These are phyloP conservation scores for Thaumatotibia leucotreta DNA, from an alignment of 1,140 invertebrate species.

Conservation along the genomic window DNA sequence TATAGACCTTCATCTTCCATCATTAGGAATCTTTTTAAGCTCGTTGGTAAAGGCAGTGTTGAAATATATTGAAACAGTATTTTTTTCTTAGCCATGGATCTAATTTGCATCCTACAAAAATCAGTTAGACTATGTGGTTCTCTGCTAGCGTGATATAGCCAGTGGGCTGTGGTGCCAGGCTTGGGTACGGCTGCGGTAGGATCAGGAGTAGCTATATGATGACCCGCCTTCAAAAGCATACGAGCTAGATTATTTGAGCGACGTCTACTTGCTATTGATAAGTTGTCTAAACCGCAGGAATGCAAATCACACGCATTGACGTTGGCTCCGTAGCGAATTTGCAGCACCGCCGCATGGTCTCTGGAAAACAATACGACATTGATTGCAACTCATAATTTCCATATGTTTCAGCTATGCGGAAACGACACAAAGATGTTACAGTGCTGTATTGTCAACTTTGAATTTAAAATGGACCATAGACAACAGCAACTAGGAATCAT, in stretches of 20 bases:
- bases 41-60: conserved; percentile 58
- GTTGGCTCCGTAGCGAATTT: conserved; percentile 69
- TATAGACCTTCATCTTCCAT: conserved; percentile 55
- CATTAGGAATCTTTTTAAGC: conserved; percentile 65
- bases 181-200: conserved; percentile 22
- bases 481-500: no score
- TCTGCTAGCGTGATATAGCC: conserved; percentile 43
- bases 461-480: no score
- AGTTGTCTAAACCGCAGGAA: conserved; percentile 63
- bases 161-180: conserved; percentile 32
- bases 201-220: conserved; percentile 35
- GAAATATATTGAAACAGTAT: conserved; percentile 40
- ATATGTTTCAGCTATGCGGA: not conserved
- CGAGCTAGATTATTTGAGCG: conserved; percentile 44
- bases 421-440: no score
- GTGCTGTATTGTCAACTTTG: no score
- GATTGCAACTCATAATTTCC: not conserved
- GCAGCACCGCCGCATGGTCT: conserved; percentile 55
- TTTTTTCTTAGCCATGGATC: conserved; percentile 34
- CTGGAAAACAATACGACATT: conserved; percentile 29
- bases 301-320: conserved; percentile 65
- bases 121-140: conserved; percentile 49
- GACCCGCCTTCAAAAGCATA: conserved; percentile 66
- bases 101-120: conserved; percentile 57
- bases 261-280: conserved; percentile 58